Evolutionary conservation across 2,113 vertebrate species (phyloP), one percentile per base, ranked within the genome.

Genomic region (Spizaetus ornatus): DNA sequence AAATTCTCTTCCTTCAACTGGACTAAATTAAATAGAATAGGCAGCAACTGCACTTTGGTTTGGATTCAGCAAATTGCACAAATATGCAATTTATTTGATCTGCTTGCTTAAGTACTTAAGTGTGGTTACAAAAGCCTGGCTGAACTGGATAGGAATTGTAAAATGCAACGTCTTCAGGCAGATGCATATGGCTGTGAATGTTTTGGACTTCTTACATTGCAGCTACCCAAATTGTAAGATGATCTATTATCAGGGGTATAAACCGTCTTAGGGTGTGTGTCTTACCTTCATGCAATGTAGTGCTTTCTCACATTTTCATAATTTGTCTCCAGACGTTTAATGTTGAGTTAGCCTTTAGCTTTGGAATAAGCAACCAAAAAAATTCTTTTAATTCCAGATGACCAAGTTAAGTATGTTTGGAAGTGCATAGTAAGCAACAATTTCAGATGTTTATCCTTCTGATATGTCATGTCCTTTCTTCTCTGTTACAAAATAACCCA

Each of bases 231-330:
- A 15, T 2, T 42, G 40, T 61, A 26, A 79, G 69, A 27, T 40
- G 13, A 52, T 91, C 6, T 48, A 0, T 79, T 93, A 32, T 16
- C n/a, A 32, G 56, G 12, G 16, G 3, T 50, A 18, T 76, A 65
- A 91, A 29, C 21, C 34, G 53, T 34, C 43, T 22, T 14, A 32
- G 56, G 18, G 29, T 0, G 0, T 4, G 0, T 53, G 22, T 61
- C 38, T 74, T 73, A 50, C 38, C 34, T 86, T 81, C 4, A 1
- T 70, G 63, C 61, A 36, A 15, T 22, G 25, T 42, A 31, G 6
- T 48, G 59, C 36, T 82, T 73, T 36, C 31, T 76, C 29, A 13
- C 14, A 3, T 32, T 85, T 82, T 53, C 13, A 3, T 89, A 45
- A 56, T 61, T 71, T 72, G 22, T 73, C 16, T 83, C 48, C 15